Conservation (phyloP, 2,113 vertebrate species). For the Gallinago jamesoni region DNA sequence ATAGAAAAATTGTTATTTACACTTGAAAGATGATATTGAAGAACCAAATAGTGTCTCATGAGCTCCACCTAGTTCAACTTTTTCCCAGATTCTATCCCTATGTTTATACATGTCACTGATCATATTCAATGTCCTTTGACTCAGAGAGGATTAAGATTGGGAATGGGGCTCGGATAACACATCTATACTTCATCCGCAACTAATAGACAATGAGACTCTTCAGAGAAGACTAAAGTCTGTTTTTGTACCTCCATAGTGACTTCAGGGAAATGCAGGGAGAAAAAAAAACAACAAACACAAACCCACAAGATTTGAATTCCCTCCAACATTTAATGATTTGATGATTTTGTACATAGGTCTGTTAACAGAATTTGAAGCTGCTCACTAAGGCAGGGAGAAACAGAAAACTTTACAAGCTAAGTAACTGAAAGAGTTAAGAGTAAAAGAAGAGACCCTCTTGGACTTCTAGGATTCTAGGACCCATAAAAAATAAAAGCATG, state of each 20-base stretch:
- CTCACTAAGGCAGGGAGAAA: not conserved
- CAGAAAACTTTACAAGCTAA: not conserved
- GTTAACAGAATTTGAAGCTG: not conserved
- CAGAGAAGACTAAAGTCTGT: not conserved
- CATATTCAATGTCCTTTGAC: not conserved
- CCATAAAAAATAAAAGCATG: not conserved
- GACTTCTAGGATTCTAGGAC: not conserved
- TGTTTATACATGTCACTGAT: not conserved
- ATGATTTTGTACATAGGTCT: not conserved
- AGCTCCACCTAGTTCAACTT: not conserved
- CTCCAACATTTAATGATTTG: not conserved
- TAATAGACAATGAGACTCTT: not conserved
- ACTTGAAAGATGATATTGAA: not conserved
- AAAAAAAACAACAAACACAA: fast-evolving
- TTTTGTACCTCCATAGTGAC: not conserved
- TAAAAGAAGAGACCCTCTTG: not conserved
- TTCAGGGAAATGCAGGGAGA: not conserved
- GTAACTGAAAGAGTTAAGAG: not conserved
- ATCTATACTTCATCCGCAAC: not conserved
- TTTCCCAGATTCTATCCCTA: not conserved
- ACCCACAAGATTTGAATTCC: not conserved
- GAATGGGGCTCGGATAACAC: not conserved
- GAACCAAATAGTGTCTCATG: not conserved
- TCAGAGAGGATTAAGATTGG: not conserved
- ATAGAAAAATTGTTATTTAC: not conserved